Base-by-base conservation (phyloP, 2,797 vertebrate genomes). In the Karalla daura region DNA sequence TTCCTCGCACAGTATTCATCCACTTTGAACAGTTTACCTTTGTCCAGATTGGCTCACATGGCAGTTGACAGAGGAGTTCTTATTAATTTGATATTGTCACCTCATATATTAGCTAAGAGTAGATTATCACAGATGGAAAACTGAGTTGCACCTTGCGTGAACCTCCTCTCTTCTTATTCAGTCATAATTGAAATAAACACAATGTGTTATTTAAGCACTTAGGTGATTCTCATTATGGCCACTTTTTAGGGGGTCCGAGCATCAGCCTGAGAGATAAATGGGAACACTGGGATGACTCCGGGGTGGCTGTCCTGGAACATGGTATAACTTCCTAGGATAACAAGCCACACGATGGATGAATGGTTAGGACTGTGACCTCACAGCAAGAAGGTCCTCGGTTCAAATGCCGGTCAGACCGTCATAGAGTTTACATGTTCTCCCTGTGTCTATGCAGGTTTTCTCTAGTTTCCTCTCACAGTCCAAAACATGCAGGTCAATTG, bases 1-100 rank as follows among this genome's bases (percentile, higher is more conserved):
- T 10, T 52, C 50, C 17, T 63, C 24, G 33, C 61, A 64, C 14
- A 65, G 56, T 45, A 46, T 43, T 80, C 43, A 63, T 63, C 36
- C 32, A 40, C 25, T 55, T 68, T 51, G 35, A 55, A 59, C 24
- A 44, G 58, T 50, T 32, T 9, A 30, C 0, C 3, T 33, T 13
- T 39, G 21, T 33, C 25, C 45, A 32, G 37, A 14, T 51, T 28
- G 2, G 11, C 32, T 43, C 5, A 28, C 10, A 46, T 28, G 37
- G 13, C 33, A 32, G 10, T 44, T 17, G 5, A 17, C 27, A 55
- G 30, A 53, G 39, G 24, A 14, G 20, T 43, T 47, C 30, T n/a
- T 30, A 15, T 17, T n/a, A 53, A 11, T 44, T 60, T 60, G 11
- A 46, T 53, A 23, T 56, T 55, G 21, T 32, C 13, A n/a, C 37